phyloP scores from a whole-genome alignment of 23 tunicate species.

The Corella eumyota region DNA sequence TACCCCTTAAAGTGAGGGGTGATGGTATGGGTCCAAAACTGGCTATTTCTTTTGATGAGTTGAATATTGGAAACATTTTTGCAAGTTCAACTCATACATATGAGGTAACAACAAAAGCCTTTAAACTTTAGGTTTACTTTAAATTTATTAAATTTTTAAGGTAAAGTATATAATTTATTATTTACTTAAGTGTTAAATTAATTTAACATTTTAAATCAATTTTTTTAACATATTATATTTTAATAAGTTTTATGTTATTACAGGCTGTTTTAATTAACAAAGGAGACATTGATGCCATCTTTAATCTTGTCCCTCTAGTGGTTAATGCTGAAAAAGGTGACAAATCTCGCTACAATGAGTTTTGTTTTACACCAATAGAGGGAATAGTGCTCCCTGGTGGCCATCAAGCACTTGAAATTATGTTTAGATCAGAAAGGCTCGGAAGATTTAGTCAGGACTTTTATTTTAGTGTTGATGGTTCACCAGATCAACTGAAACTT shows the following conservation, averaged over 20 bases:
- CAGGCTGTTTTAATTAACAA: conserved; percentile 73
- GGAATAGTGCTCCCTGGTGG: conserved; percentile 88
- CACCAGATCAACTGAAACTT: conserved; percentile 45
- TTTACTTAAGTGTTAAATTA: neutral
- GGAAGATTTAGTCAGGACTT: conserved; percentile 65
- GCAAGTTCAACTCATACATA: conserved; percentile 87
- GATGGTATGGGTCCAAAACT: conserved; percentile 94
- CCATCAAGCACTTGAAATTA: conserved; percentile 68
- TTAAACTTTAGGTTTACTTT: too few relatives aligned
- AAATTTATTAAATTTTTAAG: too few relatives aligned
- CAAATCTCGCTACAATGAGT: conserved; percentile 43
- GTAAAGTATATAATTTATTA: too few relatives aligned
- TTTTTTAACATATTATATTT: neutral
- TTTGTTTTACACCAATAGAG: conserved; percentile 74
- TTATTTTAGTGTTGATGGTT: conserved; percentile 70
- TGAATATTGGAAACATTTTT: conserved; percentile 90
- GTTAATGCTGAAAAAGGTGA: conserved; percentile 15
- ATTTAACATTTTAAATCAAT: neutral
- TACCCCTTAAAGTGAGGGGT: conserved; percentile 79
- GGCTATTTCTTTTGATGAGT: conserved; percentile 51
- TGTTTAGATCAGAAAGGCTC: conserved; percentile 56
- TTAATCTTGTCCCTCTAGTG: conserved; percentile 50
- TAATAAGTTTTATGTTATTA: too few relatives aligned
- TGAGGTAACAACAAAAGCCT: too few relatives aligned
- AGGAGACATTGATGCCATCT: conserved; percentile 93